Evolutionary conservation across 2,888 invertebrate species (phyloP).

Genomic region (Ophion ellenae): DNA sequence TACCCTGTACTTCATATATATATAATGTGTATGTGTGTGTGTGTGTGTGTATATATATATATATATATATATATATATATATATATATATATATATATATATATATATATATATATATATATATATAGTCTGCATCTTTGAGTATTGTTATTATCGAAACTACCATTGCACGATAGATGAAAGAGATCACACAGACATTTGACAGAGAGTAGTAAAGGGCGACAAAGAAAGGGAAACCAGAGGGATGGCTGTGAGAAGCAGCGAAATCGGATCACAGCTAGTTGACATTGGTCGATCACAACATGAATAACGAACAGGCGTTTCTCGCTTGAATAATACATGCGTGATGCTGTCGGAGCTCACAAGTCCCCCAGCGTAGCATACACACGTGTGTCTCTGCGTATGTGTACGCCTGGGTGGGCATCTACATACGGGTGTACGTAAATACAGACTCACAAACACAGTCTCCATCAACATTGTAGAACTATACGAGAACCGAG

Average conservation of each 20-base stretch:
- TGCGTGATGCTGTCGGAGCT: slow-evolving; percentile 73
- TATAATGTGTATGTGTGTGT: no score
- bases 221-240: slow-evolving; percentile 9
- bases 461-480: slow-evolving; percentile 50
- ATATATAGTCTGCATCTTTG: no score
- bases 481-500: slow-evolving; percentile 45
- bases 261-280: slow-evolving; percentile 77
- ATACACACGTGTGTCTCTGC: slow-evolving; percentile 11
- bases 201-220: slow-evolving; percentile 14
- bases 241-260: slow-evolving; percentile 62
- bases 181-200: slow-evolving; percentile 40
- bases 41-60: no score
- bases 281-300: slow-evolving; percentile 80
- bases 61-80: no score
- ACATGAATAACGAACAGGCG: slow-evolving; percentile 80
- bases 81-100: not conserved
- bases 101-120: no score
- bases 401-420: not conserved
- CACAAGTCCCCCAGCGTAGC: slow-evolving; percentile 47
- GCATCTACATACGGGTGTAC: slow-evolving; percentile 21
- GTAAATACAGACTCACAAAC: slow-evolving; percentile 11
- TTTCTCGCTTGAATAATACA: slow-evolving; percentile 79
- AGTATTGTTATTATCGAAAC: slow-evolving; percentile 33
- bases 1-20: slow-evolving; percentile 30
- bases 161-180: slow-evolving; percentile 16